Evolutionary conservation across 2,797 vertebrate genomes (phyloP), one percentile per base, ranked within the genome.

Genomic region (Malurus leucopterus): DNA sequence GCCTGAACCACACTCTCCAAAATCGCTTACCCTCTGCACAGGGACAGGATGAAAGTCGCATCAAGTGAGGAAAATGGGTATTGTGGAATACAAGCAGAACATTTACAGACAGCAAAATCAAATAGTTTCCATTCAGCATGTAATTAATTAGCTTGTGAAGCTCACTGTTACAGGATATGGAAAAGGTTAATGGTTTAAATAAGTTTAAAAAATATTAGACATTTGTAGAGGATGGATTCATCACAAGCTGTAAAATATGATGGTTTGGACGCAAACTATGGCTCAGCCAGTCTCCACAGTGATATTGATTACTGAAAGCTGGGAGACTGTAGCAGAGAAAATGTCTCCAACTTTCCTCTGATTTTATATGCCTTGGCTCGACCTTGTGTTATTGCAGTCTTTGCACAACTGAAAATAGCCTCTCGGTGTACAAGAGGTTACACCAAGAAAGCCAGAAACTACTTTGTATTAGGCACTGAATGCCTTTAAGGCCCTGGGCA

Each of bases 1-100:
- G 21, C 9, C 36, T 1, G 1, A 55, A 36, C 13, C 20, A 34
- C 1, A 0, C 14, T 40, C 30, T 40, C 32, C 1, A 0, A 55
- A 44, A 63, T 15, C 13, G 47, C 40, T 13, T 9, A 36, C 3
- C 29, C 7, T 30, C 62, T 58, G n/a, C 38, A n/a, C 4, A 34
- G 24, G 11, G 24, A 27, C 9, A 22, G 38, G 46, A 64, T 38
- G 27, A 55, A 78, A 85, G 63, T 34, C 0, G 0, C 47, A 47
- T 40, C 41, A 38, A 78, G 43, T 7, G 32, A 80, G 22, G 18
- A 58, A 83, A 89, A 89, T 5, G 4, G 51, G 19, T 51, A 58
- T 13, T 72, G 32, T 24, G 47, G 58, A 89, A 80, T 54, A 58
- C 4, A 68, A 57, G 53, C 32, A 84, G 40, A 41, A 77, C 0